Conservation (phyloP, 2,113 vertebrate genomes). For the Callaeas wilsoni region DNA sequence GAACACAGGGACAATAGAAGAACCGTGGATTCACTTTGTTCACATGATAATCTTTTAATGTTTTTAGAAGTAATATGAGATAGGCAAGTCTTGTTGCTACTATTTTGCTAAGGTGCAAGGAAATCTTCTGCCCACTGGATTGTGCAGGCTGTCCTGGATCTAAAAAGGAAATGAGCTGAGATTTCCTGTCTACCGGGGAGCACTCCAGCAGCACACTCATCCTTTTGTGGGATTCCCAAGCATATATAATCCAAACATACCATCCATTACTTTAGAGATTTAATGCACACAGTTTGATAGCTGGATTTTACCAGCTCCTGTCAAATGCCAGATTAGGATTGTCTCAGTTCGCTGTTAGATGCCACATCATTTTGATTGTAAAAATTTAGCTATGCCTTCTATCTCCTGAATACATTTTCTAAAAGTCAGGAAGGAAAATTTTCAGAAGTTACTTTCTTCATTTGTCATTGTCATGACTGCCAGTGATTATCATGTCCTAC, state of each 20-base stretch:
- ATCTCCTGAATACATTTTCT: background rate
- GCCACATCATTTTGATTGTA: background rate
- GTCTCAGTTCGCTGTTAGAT: background rate
- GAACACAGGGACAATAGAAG: background rate
- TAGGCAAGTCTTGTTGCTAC: background rate
- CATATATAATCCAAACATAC: background rate
- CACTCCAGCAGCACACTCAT: background rate
- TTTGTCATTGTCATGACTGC: background rate
- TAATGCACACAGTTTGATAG: background rate
- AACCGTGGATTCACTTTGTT: background rate
- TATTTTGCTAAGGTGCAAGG: background rate
- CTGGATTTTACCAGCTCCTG: background rate
- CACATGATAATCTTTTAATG: background rate
- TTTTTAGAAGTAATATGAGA: background rate
- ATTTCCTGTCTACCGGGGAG: background rate
- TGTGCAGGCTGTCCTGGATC: background rate
- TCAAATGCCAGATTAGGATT: background rate
- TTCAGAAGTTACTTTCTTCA: background rate
- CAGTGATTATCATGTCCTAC: background rate
- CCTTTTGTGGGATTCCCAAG: background rate
- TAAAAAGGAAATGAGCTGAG: background rate
- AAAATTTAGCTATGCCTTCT: background rate
- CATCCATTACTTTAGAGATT: background rate
- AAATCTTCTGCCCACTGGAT: background rate
- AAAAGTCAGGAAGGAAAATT: background rate